phyloP scores from a whole-genome alignment of 2,113 vertebrate species.

The Hydropotes inermis region DNA sequence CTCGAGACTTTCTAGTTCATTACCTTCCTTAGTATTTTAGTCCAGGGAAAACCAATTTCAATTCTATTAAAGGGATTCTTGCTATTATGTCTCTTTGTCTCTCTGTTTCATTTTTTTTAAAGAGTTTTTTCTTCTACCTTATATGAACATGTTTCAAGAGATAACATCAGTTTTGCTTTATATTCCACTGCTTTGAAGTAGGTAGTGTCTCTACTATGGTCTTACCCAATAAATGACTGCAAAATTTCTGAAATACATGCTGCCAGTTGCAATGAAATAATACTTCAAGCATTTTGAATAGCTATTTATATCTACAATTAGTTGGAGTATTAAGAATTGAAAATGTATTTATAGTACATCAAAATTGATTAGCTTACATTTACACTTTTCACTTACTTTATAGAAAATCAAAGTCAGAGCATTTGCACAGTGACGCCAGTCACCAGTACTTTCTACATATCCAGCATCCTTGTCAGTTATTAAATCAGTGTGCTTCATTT shows the following conservation, averaged over 20 bases:
- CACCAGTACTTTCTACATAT: slow-evolving; percentile 27
- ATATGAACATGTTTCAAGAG: slow-evolving; percentile 15
- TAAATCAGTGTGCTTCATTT: slow-evolving; percentile 68
- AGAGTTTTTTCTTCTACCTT: neutral
- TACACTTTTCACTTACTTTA: neutral
- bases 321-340: neutral
- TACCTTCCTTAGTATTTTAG: slow-evolving; percentile 48
- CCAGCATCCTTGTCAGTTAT: slow-evolving; percentile 68
- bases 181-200: neutral
- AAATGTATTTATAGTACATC: neutral
- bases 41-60: slow-evolving; percentile 39
- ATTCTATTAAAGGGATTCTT: slow-evolving; percentile 55
- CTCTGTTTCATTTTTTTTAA: neutral
- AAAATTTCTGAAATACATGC: neutral
- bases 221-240: neutral
- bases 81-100: neutral
- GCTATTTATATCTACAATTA: neutral
- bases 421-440: neutral
- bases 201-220: neutral
- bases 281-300: neutral
- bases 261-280: neutral
- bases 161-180: neutral
- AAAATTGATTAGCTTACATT: slow-evolving; percentile 29
- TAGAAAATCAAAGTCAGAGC: slow-evolving; percentile 34
- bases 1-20: slow-evolving; percentile 56